Evolutionary conservation across 2,113 vertebrate genomes (phyloP).

Genomic region (Athene noctua): DNA sequence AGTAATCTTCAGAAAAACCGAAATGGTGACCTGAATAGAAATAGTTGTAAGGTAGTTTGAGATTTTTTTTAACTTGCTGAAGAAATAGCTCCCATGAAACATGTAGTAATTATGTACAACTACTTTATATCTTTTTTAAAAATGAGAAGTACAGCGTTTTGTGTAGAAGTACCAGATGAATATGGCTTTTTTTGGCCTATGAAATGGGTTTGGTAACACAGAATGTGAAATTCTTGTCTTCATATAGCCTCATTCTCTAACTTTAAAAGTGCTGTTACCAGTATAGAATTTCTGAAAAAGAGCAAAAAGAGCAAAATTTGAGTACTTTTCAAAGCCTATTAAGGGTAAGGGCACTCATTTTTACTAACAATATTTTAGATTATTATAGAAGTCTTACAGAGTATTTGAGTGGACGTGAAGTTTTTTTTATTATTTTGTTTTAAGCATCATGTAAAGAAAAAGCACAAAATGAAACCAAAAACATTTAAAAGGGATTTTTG

Average conservation of each 20-base stretch:
- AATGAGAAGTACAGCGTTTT: not conserved
- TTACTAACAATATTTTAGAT: not conserved
- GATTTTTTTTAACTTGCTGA: not conserved
- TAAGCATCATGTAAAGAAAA: not conserved
- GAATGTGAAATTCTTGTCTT: not conserved
- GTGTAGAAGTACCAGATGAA: not conserved
- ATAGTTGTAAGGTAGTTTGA: not conserved
- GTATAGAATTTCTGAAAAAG: not conserved
- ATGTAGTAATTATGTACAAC: not conserved
- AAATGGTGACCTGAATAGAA: not conserved
- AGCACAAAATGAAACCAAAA: not conserved
- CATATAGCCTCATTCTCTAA: not conserved
- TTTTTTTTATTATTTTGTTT: not conserved
- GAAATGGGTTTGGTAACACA: not conserved
- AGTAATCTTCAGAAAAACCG: not conserved
- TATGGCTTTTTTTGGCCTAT: not conserved
- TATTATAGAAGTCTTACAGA: not conserved
- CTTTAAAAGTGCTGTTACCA: not conserved
- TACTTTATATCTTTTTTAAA: not conserved
- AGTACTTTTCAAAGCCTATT: not conserved
- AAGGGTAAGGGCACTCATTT: accelerated
- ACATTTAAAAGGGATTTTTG: not conserved
- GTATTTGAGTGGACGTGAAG: not conserved
- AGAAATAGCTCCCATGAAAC: not conserved
- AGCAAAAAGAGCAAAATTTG: not conserved